Percentiles rank a stretch among this genome's conserved stretches.
These are phyloP conservation scores for Dasyurus viverrinus DNA, from an alignment of 2,113 vertebrate species.

Conservation along the genomic window DNA sequence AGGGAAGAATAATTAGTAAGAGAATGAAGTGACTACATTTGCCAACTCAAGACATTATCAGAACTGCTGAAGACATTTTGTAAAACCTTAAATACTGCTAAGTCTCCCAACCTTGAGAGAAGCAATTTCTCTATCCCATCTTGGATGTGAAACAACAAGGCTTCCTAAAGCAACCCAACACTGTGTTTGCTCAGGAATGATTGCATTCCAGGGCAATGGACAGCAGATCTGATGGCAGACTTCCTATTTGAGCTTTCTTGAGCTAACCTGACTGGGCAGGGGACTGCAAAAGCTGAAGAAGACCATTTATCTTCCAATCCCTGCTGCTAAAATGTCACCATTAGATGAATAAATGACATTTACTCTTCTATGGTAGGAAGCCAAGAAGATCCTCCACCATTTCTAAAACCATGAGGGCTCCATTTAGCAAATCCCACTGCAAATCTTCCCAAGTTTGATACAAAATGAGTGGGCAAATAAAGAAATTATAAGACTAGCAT, in stretches of 20 bases:
- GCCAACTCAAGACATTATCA: conserved; percentile 40
- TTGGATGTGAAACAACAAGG: background rate
- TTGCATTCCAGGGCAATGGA: background rate
- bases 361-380: conserved; percentile 83
- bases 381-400: conserved; percentile 88
- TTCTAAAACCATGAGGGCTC: conserved; percentile 87
- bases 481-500: conserved; percentile 85
- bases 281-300: conserved; percentile 41
- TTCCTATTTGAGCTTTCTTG: background rate
- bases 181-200: background rate
- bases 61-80: conserved; percentile 38
- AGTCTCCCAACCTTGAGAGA: conserved; percentile 21
- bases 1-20: conserved; percentile 48
- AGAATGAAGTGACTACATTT: conserved; percentile 28
- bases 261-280: background rate
- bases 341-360: conserved; percentile 59
- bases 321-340: conserved; percentile 46
- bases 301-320: conserved; percentile 2
- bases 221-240: background rate
- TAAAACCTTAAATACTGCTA: conserved; percentile 51
- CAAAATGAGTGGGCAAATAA: conserved; percentile 87
- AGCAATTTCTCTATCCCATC: conserved; percentile 24
- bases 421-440: conserved; percentile 89
- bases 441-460: conserved; percentile 84
- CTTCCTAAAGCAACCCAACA: background rate